Evolutionary conservation across 2,888 invertebrate species (phyloP), one percentile per base, ranked within the genome.

Genomic region (Drosophila setosimentum): DNA sequence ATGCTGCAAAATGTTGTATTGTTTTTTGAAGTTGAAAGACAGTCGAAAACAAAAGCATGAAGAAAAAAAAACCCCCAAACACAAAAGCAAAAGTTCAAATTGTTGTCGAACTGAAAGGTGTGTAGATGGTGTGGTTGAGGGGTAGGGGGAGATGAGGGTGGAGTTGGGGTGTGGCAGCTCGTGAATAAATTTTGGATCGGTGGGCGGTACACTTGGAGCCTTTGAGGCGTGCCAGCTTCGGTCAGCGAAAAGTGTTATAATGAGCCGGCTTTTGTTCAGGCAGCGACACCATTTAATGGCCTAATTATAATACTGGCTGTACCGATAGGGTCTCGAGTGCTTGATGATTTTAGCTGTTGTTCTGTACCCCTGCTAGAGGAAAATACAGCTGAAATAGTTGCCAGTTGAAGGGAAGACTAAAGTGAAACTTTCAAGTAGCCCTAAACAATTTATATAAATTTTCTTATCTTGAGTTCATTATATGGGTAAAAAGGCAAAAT

Each of bases 171-270:
- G 21, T 21, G 45, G 21, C 42, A 42, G 11, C 21, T 3, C 4
- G 21, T 13, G 1, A 27, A 33, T 30, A 13, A 33, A 37, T 33
- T 63, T 33, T 37, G 18, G n/a, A 21, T 37, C 8, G 24, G 27
- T 35, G 16, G 53, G 21, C 32, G 51, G 59, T 11, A 13, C 35
- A 13, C 11, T 42, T 42, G 27, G 27, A 24, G 42, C 30, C 21
- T 16, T 18, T 54, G 54, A 53, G 68, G 63, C 58, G 68, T 65
- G 64, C 48, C 68, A 40, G 32, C 50, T 37, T 33, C 53, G 69
- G 81, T 64, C 75, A 80, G 73, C 76, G 72, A 64, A 78, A 70
- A 73, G 80, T 78, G 81, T 76, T 80, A 81, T 80, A 80, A 80
- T 78, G 78, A 81, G 79, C 68, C 54, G 29, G 59, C 70, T 76